Percentiles rank a stretch among this genome's conserved stretches.
These are phyloP conservation scores for Naso thynnoides DNA, from an alignment of 2,797 vertebrate species.

Conservation along the genomic window DNA sequence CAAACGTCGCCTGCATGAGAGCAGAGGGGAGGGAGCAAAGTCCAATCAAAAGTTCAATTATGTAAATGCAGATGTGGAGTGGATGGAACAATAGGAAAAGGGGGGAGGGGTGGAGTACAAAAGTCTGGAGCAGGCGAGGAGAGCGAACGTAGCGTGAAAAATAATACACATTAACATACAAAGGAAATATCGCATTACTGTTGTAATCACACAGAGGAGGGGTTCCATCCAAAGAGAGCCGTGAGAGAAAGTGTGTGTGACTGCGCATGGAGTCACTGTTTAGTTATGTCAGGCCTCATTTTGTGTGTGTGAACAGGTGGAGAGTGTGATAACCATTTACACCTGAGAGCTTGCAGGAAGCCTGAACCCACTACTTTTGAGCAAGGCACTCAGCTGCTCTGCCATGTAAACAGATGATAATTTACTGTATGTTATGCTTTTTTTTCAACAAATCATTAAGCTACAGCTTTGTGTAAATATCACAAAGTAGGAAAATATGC, in stretches of 20 bases:
- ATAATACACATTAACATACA: constrained; percentile 85
- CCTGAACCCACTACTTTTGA: constrained; percentile 14
- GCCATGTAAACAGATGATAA: background rate
- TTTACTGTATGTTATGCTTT: background rate
- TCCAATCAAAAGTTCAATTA: constrained; percentile 88
- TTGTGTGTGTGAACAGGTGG: constrained; percentile 51
- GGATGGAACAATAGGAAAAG: constrained; percentile 79
- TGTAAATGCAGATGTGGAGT: constrained; percentile 84
- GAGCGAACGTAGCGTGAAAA: constrained; percentile 80
- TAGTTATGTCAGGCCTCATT: constrained; percentile 41
- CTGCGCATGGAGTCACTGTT: constrained; percentile 45
- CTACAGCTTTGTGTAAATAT: constrained; percentile 17
- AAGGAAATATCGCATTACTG: constrained; percentile 80
- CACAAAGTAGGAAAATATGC: constrained; percentile 48
- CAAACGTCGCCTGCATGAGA: constrained; percentile 61
- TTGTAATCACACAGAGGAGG: constrained; percentile 70
- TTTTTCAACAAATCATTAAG: constrained; percentile 7
- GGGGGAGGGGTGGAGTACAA: constrained; percentile 42
- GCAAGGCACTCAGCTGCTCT: constrained; percentile 10
- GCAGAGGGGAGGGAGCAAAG: constrained; percentile 62
- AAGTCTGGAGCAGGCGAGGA: constrained; percentile 70
- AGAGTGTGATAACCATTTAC: constrained; percentile 18
- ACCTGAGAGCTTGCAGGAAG: constrained; percentile 22
- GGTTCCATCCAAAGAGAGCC: constrained; percentile 41
- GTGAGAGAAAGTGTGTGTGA: constrained; percentile 56